phyloP scores from a whole-genome alignment of 2,797 vertebrate genomes.

The Hemitrygon akajei region DNA sequence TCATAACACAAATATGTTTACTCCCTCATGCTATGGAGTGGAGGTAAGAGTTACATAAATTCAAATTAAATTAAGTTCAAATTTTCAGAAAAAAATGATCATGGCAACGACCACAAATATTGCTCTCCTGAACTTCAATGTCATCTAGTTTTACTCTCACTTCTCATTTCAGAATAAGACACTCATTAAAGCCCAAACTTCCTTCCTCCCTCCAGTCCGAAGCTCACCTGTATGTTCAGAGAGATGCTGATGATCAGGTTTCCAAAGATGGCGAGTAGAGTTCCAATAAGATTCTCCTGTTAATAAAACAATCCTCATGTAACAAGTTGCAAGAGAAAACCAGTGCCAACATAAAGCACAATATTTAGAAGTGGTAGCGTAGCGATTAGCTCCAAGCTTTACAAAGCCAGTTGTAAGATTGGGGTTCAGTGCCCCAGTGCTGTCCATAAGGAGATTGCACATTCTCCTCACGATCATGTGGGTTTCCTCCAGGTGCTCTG shows the following conservation, averaged over 20 bases:
- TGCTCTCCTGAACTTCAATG: not conserved
- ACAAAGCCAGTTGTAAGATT: too few species aligned
- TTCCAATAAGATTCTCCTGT: conserved; percentile 91
- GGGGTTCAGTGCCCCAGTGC: too few species aligned
- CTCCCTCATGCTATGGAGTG: too few species aligned
- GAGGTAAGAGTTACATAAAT: too few species aligned
- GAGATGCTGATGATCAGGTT: conserved; percentile 87
- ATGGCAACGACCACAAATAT: not conserved
- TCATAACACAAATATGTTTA: too few species aligned
- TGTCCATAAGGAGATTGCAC: too few species aligned
- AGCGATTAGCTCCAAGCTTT: too few species aligned
- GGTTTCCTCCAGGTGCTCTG: too few species aligned
- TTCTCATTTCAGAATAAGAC: not conserved
- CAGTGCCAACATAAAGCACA: not conserved
- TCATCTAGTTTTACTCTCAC: not conserved
- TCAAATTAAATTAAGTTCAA: too few species aligned
- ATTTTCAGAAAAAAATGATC: not conserved
- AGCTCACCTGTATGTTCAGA: conserved; percentile 80
- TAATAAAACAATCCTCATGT: not conserved
- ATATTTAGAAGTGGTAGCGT: too few species aligned
- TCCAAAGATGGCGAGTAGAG: conserved; percentile 87
- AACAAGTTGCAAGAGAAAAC: not conserved
- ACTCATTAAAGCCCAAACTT: not conserved
- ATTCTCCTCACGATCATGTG: too few species aligned
- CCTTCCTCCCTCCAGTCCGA: not conserved